Conservation (phyloP, 1,140 invertebrate species). For the Drosophila lacertosa region DNA sequence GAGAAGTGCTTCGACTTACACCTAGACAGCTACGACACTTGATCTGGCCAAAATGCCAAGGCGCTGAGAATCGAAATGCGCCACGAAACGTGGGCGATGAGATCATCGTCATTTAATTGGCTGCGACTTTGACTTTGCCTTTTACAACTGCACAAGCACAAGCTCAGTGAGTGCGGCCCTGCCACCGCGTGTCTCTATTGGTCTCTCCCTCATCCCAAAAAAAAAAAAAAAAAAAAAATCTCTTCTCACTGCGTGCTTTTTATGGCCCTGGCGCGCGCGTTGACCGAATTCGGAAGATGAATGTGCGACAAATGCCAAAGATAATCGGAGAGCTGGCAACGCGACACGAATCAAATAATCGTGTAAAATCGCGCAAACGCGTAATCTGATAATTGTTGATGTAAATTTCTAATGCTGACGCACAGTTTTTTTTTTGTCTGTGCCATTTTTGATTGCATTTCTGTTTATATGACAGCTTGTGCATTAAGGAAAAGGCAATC, state of each 20-base stretch:
- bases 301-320: slow-evolving; percentile 70
- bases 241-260: slow-evolving; percentile 15
- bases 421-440: slow-evolving; percentile 14
- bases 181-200: slow-evolving; percentile 7
- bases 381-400: slow-evolving; percentile 49
- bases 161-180: slow-evolving; percentile 6
- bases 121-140: slow-evolving; percentile 52
- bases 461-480: slow-evolving; percentile 38
- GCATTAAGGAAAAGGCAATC: slow-evolving; percentile 54
- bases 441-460: slow-evolving; percentile 33
- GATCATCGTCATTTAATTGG: slow-evolving; percentile 75
- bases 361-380: slow-evolving; percentile 34
- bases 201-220: slow-evolving; percentile 4
- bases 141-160: slow-evolving; percentile 27
- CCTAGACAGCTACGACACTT: slow-evolving; percentile 51
- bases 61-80: slow-evolving; percentile 37
- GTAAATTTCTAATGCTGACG: slow-evolving; percentile 55
- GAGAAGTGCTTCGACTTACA: slow-evolving; percentile 2
- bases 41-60: slow-evolving; percentile 50
- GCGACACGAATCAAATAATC: slow-evolving; percentile 49
- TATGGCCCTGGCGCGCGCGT: slow-evolving; percentile 58
- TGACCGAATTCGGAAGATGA: slow-evolving; percentile 76
- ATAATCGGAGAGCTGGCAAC: slow-evolving; percentile 38
- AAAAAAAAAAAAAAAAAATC: too few species aligned
- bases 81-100: slow-evolving; percentile 71